Conservation (phyloP, 2,888 invertebrate genomes). For the Drosophila leonis region DNA sequence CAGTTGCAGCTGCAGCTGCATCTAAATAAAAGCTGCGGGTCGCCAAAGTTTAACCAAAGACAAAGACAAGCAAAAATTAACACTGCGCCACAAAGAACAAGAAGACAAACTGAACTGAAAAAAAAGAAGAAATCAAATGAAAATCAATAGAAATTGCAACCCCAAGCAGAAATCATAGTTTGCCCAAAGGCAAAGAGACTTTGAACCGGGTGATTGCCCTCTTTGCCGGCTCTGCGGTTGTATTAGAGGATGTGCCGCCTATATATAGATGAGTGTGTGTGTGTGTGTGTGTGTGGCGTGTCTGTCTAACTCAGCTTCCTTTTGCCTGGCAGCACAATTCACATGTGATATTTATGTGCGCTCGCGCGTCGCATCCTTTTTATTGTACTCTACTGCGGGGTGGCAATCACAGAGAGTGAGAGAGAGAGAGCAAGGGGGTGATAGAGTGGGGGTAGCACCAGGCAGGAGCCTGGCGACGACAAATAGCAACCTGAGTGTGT, state of each 20-base stretch:
- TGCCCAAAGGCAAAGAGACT: slow-evolving; percentile 29
- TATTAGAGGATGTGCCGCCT: slow-evolving; percentile 44
- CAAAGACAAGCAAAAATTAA: slow-evolving; percentile 30
- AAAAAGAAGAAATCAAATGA: slow-evolving; percentile 36
- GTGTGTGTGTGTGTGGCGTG: slow-evolving; percentile 21
- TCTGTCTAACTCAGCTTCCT: slow-evolving; percentile 45
- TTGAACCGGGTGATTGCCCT: slow-evolving; percentile 79
- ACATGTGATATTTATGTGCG: slow-evolving; percentile 69
- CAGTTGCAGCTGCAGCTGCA: slow-evolving; percentile 39
- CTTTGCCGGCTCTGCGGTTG: slow-evolving; percentile 67
- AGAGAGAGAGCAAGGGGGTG: background rate
- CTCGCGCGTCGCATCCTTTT: slow-evolving; percentile 75
- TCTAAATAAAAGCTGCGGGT: slow-evolving; percentile 58
- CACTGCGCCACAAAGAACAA: slow-evolving; percentile 36
- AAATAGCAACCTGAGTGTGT: slow-evolving; percentile 73
- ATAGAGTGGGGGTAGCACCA: background rate
- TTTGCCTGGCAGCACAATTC: slow-evolving; percentile 41
- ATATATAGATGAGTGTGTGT: slow-evolving; percentile 9
- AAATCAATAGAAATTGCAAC: slow-evolving; percentile 80
- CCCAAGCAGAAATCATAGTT: slow-evolving; percentile 65
- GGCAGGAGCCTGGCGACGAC: slow-evolving; percentile 53
- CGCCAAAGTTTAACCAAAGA: slow-evolving; percentile 38
- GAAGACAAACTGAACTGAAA: background rate
- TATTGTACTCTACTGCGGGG: slow-evolving; percentile 40
- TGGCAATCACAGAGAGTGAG: slow-evolving; percentile 34